Evolutionary conservation across 2,113 vertebrate species (phyloP).

Genomic region (Apus apus): DNA sequence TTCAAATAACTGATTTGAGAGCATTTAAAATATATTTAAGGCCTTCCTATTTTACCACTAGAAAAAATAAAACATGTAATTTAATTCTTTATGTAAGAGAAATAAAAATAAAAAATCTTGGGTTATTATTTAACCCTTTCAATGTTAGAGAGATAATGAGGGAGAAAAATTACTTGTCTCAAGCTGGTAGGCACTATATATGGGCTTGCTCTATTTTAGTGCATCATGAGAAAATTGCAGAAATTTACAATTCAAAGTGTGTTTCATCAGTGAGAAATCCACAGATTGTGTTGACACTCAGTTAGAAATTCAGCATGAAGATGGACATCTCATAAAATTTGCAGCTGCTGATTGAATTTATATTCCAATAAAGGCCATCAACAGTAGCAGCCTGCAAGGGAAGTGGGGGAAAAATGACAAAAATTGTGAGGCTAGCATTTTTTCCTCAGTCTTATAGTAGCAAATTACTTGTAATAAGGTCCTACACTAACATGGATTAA

Average conservation of each 20-base stretch:
- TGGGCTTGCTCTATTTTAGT: constrained; percentile 69
- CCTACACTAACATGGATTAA: constrained; percentile 73
- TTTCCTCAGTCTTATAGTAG: constrained; percentile 71
- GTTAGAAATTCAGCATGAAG: constrained; percentile 87
- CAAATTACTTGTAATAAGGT: constrained; percentile 81
- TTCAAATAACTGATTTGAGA: not conserved
- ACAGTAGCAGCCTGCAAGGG: constrained; percentile 84
- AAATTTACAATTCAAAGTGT: constrained; percentile 87
- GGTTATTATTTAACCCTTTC: constrained; percentile 68
- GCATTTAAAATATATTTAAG: not conserved
- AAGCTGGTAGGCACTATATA: constrained; percentile 48
- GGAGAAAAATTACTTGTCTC: constrained; percentile 48
- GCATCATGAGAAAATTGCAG: constrained; percentile 77
- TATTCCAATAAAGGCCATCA: constrained; percentile 94
- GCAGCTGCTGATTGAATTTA: constrained; percentile 90
- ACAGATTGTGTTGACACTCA: constrained; percentile 88
- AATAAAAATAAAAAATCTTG: too few species aligned
- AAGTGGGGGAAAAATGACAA: constrained; percentile 74
- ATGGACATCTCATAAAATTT: constrained; percentile 89
- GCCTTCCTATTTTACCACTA: not conserved
- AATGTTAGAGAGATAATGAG: constrained; percentile 26
- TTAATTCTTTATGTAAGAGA: not conserved
- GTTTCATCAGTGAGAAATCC: constrained; percentile 83
- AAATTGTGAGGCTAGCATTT: constrained; percentile 77
- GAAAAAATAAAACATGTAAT: constrained; percentile 1